Evolutionary conservation across 2,113 vertebrate species (phyloP).

Genomic region (Calidris pygmaea): DNA sequence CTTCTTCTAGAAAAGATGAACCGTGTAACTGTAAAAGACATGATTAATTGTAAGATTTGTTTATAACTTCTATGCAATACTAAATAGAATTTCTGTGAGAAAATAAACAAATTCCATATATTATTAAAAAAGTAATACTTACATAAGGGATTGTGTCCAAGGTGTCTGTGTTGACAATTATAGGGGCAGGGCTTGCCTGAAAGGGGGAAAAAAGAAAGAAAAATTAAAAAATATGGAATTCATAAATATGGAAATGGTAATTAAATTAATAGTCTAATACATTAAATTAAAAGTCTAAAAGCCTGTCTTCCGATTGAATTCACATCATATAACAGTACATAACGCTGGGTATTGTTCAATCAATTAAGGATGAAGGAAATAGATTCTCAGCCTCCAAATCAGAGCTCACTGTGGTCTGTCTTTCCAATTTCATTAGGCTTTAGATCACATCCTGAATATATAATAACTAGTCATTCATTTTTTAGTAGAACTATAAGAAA

Average conservation of each 20-base stretch:
- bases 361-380: not conserved
- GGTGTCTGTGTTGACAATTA: slow-evolving; percentile 97
- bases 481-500: not conserved
- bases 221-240: not conserved
- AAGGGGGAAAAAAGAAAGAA: not conserved
- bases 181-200: slow-evolving; percentile 94
- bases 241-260: not conserved
- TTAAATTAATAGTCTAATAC: not conserved
- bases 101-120: not conserved
- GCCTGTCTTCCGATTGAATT: not conserved
- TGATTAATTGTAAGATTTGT: not conserved
- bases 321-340: not conserved
- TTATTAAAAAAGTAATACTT: slow-evolving; percentile 72
- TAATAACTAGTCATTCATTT: not conserved
- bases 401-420: not conserved
- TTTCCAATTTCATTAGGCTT: not conserved
- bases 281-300: not conserved
- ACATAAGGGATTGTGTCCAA: slow-evolving; percentile 95
- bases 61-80: not conserved
- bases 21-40: not conserved
- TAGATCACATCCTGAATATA: not conserved
- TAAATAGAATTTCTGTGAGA: not conserved
- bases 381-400: not conserved
- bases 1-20: not conserved
- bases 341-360: not conserved